Base-by-base conservation (phyloP, 2,888 invertebrate species). In the Drosophila koepferae region DNA sequence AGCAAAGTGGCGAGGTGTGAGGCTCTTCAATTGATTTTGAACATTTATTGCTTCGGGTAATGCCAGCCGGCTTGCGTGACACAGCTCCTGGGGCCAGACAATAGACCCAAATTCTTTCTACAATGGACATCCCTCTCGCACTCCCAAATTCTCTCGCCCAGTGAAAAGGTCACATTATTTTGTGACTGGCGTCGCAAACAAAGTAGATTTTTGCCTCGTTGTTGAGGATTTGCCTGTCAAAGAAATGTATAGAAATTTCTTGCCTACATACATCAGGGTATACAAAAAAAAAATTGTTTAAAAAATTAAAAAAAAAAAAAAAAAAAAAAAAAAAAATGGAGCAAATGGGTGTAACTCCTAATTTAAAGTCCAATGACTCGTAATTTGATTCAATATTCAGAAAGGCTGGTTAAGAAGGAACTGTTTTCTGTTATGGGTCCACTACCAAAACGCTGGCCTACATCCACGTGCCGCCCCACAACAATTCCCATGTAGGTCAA, bases 21-120 rank as follows among this genome's bases (percentile, higher is more conserved):
- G 86, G 83, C 85, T 82, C 85, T 88, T 90, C 90, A 90, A 90
- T 90, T 90, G 89, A 90, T 90, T 90, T 90, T 72, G 71, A 89
- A 83, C 89, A 88, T 90, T 90, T 90, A 90, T 90, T 90, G 91
- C 89, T 87, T 83, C 78, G 83, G 85, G 81, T 76, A 80, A 86
- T 81, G 75, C 54, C 65, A 67, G 74, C 67, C 72, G 65, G 70
- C 75, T 49, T 76, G 86, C 78, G 80, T 78, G 51, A 55, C 41
- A 41, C 28, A 18, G 18, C 41, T 31, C 10, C 54, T 51, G 18
- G 12, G 18, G 49, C 75, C 72, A 81, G 84, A 85, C 86, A 59
- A 43, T 64, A 62, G 51, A 62, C 59, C 49, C 20, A 18, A 55
- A 46, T 43, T 31, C 62, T 16, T 44, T 64, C 65, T 56, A 60